A percentile compares a stretch with the other conserved stretches of the same genome.
phyloP scores from a whole-genome alignment of 2,113 vertebrate genomes.

The Pipra filicauda region DNA sequence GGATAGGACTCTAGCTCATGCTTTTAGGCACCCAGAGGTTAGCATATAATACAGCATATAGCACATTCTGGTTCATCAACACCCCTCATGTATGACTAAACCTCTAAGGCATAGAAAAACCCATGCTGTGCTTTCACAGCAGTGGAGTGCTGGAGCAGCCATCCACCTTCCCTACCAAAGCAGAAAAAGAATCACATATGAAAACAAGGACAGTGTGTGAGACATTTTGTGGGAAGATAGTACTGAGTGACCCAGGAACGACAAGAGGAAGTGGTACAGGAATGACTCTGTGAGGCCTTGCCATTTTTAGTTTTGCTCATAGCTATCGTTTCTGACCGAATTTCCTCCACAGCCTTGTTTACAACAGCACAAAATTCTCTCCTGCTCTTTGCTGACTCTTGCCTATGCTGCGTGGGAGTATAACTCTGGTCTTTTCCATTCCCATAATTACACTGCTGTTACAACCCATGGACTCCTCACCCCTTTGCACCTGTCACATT shows the following conservation, averaged over 20 bases:
- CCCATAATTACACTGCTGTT: background rate
- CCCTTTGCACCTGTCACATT: background rate
- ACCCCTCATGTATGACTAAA: background rate
- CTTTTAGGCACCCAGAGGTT: background rate
- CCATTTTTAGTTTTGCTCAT: background rate
- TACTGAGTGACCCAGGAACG: background rate
- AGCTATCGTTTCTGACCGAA: background rate
- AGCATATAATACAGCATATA: background rate
- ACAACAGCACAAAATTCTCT: background rate
- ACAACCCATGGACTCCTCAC: background rate
- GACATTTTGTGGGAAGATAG: background rate
- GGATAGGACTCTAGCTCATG: accelerated
- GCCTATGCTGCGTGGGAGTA: background rate
- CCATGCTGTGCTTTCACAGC: background rate
- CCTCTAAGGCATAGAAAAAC: background rate
- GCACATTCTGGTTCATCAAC: background rate
- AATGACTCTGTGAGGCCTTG: background rate
- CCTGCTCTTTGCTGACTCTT: background rate
- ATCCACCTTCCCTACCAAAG: background rate
- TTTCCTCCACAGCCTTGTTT: background rate
- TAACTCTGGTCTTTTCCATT: background rate
- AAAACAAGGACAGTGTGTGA: background rate
- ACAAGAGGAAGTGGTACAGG: background rate
- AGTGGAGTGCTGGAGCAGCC: background rate
- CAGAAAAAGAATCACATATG: background rate